These are phyloP conservation scores for Gobius niger DNA, from an alignment of 2,113 vertebrate species.

Conservation along the genomic window DNA sequence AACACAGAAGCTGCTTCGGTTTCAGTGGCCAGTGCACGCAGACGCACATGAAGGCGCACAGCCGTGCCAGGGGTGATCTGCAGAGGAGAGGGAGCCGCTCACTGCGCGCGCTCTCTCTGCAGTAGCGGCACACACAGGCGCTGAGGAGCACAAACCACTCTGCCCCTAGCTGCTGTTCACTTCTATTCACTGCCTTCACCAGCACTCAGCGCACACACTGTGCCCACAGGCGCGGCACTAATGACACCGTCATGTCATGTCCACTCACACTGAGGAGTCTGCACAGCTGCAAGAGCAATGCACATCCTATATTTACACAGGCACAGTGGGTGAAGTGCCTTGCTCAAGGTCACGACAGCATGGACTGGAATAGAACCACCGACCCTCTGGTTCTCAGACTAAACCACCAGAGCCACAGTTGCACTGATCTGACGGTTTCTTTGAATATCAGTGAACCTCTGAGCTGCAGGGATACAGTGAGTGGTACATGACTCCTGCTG, in stretches of 20 bases:
- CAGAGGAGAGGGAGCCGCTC: background rate
- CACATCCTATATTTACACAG: too few species aligned
- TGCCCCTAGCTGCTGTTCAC: background rate
- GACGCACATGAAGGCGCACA: background rate
- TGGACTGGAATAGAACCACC: too few species aligned
- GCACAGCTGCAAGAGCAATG: background rate
- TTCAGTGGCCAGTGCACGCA: background rate
- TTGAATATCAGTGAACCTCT: background rate
- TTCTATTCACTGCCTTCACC: background rate
- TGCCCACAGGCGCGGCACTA: slow-evolving; percentile 1
- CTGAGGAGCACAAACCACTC: background rate
- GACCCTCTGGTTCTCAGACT: too few species aligned
- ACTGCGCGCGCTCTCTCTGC: background rate
- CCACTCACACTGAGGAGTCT: background rate
- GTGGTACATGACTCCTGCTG: background rate
- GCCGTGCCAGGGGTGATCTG: background rate
- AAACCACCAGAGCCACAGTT: too few species aligned
- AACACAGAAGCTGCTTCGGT: background rate
- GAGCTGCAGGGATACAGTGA: background rate
- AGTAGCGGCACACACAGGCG: too few species aligned
- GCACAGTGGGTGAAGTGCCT: too few species aligned
- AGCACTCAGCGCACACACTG: background rate
- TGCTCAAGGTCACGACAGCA: too few species aligned
- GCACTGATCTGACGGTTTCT: background rate
- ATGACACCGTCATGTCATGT: slow-evolving; percentile 1